Conservation (phyloP, 2,113 vertebrate species). For the Gnathonemus echidnorhynchus region DNA sequence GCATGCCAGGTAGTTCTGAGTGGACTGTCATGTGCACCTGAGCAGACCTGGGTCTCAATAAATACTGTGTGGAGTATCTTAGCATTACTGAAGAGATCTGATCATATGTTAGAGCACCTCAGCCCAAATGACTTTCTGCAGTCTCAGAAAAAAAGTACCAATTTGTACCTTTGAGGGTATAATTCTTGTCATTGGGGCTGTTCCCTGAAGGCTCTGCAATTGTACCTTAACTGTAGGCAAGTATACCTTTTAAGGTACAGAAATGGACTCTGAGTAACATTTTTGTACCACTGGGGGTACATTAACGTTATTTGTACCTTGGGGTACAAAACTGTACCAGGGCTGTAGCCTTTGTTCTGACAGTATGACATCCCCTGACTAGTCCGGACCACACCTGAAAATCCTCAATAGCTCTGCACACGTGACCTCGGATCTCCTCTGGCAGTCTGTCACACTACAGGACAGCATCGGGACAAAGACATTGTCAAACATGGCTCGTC, state of each 20-base stretch:
- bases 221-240: too few relatives aligned
- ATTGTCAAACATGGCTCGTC: not conserved
- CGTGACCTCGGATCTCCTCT: not conserved
- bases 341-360: too few relatives aligned
- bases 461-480: not conserved
- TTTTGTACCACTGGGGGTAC: too few relatives aligned
- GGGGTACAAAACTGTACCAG: too few relatives aligned
- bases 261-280: too few relatives aligned
- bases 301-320: too few relatives aligned
- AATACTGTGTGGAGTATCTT: not conserved
- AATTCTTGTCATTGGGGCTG: too few relatives aligned
- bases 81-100: not conserved
- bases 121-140: not conserved
- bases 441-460: not conserved
- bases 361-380: not conserved
- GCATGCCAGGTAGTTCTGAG: not conserved
- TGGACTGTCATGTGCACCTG: not conserved
- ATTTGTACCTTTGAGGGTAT: too few relatives aligned
- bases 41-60: not conserved
- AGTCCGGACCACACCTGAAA: not conserved
- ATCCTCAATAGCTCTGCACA: not conserved
- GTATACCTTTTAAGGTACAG: too few relatives aligned
- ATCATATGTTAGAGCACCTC: not conserved
- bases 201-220: too few relatives aligned
- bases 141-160: too few relatives aligned